Conservation (phyloP, 2,113 vertebrate genomes). For the Sturnus vulgaris region DNA sequence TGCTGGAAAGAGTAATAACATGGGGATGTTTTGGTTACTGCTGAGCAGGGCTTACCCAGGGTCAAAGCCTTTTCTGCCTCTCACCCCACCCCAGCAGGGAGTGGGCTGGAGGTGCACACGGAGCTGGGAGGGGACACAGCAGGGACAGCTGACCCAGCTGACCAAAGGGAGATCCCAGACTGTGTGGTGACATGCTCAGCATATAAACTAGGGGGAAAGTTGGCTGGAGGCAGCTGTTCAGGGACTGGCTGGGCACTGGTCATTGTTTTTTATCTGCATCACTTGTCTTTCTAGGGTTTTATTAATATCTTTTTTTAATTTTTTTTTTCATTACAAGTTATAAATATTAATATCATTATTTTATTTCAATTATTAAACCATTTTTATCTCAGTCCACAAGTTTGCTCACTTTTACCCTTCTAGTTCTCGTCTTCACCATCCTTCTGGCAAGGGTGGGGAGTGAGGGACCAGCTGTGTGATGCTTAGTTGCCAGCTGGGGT, state of each 20-base stretch:
- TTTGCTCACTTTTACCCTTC: background rate
- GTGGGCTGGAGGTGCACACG: background rate
- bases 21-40: background rate
- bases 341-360: background rate
- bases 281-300: background rate
- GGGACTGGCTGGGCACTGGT: background rate
- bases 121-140: background rate
- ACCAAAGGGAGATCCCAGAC: background rate
- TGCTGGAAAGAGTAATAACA: background rate
- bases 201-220: background rate
- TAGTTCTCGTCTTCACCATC: background rate
- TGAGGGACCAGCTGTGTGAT: background rate
- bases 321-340: background rate
- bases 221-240: background rate
- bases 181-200: background rate
- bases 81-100: accelerated
- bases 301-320: background rate
- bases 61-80: background rate
- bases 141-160: background rate
- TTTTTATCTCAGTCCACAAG: background rate
- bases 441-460: background rate
- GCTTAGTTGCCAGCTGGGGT: background rate
- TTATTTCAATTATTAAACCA: background rate
- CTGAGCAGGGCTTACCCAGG: background rate
- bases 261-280: background rate